Percentiles rank a stretch among this genome's conserved stretches.
These are phyloP conservation scores for Corythornis madagascariensis DNA, from an alignment of 2,113 vertebrate genomes.

Conservation along the genomic window DNA sequence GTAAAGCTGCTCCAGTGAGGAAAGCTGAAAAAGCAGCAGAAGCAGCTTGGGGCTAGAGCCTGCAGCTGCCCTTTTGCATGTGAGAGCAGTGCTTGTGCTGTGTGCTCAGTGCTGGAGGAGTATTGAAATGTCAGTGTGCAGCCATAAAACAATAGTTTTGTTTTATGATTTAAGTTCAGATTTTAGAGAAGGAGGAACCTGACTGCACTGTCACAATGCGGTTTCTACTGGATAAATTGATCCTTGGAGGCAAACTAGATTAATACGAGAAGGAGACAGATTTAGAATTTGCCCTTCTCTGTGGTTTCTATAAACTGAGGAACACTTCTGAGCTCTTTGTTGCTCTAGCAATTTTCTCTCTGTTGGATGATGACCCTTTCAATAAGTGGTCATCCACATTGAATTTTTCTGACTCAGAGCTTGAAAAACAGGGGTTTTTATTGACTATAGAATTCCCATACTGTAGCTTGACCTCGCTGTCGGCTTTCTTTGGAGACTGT, in stretches of 20 bases:
- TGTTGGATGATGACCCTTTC: conserved; percentile 69
- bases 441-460: conserved; percentile 54
- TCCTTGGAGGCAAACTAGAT: conserved; percentile 46
- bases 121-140: background rate
- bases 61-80: background rate
- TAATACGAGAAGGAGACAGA: conserved; percentile 33
- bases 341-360: conserved; percentile 62
- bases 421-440: conserved; percentile 38
- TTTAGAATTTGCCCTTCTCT: conserved; percentile 51
- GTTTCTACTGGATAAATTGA: conserved; percentile 43
- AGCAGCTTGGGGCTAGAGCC: background rate
- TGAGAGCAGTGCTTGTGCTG: background rate
- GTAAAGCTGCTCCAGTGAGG: background rate
- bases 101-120: background rate
- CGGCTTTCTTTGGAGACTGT: conserved; percentile 49
- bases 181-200: conserved; percentile 5
- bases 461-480: conserved; percentile 51
- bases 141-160: background rate
- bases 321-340: conserved; percentile 54
- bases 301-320: conserved; percentile 54
- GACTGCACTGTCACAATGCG: background rate
- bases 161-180: background rate
- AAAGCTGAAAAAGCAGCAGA: background rate
- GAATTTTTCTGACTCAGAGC: conserved; percentile 52
- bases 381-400: conserved; percentile 63